Percentiles rank a stretch among this genome's conserved stretches.
phyloP scores from a whole-genome alignment of 2,797 vertebrate genomes.

The Crocidura indochinensis region DNA sequence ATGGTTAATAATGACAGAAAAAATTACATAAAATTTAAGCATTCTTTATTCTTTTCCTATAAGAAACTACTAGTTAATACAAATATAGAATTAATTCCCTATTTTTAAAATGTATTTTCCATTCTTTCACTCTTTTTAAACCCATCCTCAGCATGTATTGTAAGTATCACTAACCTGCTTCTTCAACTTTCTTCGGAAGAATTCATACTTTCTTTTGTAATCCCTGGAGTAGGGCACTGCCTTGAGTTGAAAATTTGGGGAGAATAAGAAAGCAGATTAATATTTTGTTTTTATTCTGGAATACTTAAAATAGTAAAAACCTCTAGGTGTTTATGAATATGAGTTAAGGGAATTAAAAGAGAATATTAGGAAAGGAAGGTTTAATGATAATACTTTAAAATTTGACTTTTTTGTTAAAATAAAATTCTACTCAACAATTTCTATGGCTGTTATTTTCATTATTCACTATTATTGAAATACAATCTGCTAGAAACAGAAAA shows the following conservation, averaged over 20 bases:
- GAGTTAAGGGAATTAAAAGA: conserved; percentile 67
- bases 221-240: conserved; percentile 99
- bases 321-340: conserved; percentile 49
- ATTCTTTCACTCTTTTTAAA: neutral
- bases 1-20: neutral
- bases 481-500: conserved; percentile 66
- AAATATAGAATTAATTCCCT: conserved; percentile 29
- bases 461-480: conserved; percentile 73
- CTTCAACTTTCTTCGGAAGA: conserved; percentile 98
- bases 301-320: conserved; percentile 42
- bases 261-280: conserved; percentile 42
- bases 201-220: conserved; percentile 99
- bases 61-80: conserved; percentile 43
- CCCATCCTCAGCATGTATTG: conserved; percentile 10
- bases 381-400: conserved; percentile 62
- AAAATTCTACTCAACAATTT: conserved; percentile 55
- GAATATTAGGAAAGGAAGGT: conserved; percentile 64
- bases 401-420: conserved; percentile 73
- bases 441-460: conserved; percentile 78
- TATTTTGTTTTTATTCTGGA: conserved; percentile 43
- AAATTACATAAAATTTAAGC: neutral
- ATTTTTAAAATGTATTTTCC: conserved; percentile 12
- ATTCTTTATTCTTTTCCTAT: conserved; percentile 14
- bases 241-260: conserved; percentile 86
- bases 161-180: conserved; percentile 94